A percentile compares a stretch with the other conserved stretches of the same genome.
These are phyloP conservation scores for Acanthoscelides obtectus DNA, from an alignment of 2,888 invertebrate species.

Conservation along the genomic window DNA sequence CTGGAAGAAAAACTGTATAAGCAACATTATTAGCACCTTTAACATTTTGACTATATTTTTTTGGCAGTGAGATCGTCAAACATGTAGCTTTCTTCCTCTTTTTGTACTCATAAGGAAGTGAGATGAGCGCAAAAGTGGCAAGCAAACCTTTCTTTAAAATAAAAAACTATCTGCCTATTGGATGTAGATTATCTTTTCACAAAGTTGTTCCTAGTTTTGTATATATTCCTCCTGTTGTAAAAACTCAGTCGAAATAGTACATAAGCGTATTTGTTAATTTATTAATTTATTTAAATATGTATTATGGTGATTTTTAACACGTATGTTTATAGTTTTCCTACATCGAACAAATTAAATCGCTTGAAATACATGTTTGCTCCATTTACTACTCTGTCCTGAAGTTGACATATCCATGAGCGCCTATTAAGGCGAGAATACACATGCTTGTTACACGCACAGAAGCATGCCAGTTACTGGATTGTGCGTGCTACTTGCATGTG, in stretches of 20 bases:
- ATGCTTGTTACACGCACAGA: no score
- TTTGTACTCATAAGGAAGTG: background rate
- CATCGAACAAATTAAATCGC: background rate
- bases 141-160: background rate
- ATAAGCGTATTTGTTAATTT: background rate
- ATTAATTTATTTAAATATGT: background rate
- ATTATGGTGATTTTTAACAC: background rate
- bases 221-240: background rate
- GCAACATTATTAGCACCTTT: no score
- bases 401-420: no score
- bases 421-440: no score
- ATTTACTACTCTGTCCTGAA: background rate
- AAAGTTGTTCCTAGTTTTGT: background rate
- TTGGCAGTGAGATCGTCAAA: background rate
- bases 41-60: no score
- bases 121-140: background rate
- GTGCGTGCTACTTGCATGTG: no score
- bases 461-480: no score
- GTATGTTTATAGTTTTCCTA: background rate
- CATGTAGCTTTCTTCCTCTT: background rate
- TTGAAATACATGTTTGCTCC: background rate
- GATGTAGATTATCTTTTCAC: background rate
- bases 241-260: background rate
- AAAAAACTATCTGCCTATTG: background rate
- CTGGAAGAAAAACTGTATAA: no score